These are phyloP conservation scores for Alouatta palliata DNA, from an alignment of 2,113 vertebrate species.

Conservation along the genomic window DNA sequence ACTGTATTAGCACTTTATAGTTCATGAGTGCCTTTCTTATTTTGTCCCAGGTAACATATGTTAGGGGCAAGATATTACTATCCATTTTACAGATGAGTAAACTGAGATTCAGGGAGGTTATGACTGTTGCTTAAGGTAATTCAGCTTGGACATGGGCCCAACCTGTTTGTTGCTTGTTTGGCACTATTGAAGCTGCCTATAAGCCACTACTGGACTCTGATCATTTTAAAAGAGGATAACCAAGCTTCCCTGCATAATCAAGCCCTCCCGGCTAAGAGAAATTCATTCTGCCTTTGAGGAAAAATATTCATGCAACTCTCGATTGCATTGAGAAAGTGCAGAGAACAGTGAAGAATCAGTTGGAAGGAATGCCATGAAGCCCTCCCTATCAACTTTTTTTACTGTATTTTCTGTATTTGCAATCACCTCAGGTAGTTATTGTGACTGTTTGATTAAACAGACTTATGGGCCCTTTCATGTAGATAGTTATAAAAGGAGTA, in stretches of 20 bases:
- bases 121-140: background rate
- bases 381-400: background rate
- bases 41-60: background rate
- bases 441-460: background rate
- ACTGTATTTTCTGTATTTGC: background rate
- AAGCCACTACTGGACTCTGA: background rate
- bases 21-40: background rate
- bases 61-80: background rate
- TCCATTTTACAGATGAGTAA: background rate
- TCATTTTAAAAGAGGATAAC: background rate
- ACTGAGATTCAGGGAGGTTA: background rate
- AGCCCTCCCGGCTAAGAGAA: background rate
- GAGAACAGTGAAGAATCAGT: background rate
- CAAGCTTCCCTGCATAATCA: background rate
- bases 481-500: background rate
- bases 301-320: background rate
- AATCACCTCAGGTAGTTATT: background rate
- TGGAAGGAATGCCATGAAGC: background rate
- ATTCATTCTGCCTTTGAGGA: background rate
- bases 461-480: background rate
- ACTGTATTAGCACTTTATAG: background rate
- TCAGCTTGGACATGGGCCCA: background rate
- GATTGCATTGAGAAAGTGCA: slow-evolving; percentile 13
- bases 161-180: background rate
- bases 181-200: background rate